A percentile compares a stretch with the other conserved stretches of the same genome.
These are phyloP conservation scores for Brachionus manjavacas DNA, from an alignment of 1,140 invertebrate species.

Conservation along the genomic window DNA sequence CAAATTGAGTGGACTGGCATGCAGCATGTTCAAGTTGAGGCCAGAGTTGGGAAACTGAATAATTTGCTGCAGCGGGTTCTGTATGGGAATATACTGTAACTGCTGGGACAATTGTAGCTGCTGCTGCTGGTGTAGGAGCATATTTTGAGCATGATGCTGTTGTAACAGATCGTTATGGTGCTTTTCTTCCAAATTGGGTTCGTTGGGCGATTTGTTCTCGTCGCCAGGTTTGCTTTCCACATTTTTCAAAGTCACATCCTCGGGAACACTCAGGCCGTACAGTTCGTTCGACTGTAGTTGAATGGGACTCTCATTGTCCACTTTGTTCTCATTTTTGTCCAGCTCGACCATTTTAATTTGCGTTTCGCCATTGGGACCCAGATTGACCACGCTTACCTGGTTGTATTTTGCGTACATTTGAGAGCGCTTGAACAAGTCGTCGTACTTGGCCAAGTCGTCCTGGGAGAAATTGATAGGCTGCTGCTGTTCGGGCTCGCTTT, in stretches of 20 bases:
- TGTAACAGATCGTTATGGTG: neutral
- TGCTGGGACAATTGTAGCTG: neutral
- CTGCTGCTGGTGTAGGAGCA: neutral
- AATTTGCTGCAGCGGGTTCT: neutral
- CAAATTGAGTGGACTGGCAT: neutral
- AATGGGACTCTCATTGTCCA: neutral
- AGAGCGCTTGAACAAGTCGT: slow-evolving; percentile 13
- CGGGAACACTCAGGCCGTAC: neutral
- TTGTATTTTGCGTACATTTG: slow-evolving; percentile 37
- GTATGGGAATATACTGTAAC: neutral
- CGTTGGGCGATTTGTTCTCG: neutral
- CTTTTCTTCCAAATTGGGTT: neutral
- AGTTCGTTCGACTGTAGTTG: neutral
- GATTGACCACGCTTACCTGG: slow-evolving; percentile 14
- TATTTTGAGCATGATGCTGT: neutral
- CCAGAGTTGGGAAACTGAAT: neutral
- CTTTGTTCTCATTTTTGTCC: slow-evolving; percentile 15
- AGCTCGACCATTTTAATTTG: slow-evolving; percentile 24
- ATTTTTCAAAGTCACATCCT: slow-evolving; percentile 24
- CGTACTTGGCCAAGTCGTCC: slow-evolving; percentile 38
- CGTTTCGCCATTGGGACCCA: neutral
- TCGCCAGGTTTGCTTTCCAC: neutral
- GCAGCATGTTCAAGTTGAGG: neutral
- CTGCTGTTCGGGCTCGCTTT: neutral
- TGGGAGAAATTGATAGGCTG: neutral